These are phyloP conservation scores for Apeira syringaria DNA, from an alignment of 2,888 invertebrate species.

Conservation along the genomic window DNA sequence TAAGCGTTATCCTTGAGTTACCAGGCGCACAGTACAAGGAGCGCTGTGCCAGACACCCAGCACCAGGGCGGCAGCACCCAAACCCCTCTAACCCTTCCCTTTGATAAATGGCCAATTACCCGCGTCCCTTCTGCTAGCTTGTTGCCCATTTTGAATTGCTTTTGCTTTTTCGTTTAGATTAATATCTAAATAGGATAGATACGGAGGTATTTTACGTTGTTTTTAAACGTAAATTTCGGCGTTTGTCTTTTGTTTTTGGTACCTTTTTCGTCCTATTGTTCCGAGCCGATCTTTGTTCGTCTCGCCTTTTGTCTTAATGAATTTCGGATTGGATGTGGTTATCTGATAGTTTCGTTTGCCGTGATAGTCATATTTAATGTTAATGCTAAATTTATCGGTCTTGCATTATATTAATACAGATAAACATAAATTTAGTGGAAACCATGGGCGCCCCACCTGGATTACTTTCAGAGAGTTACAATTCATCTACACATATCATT, in stretches of 20 bases:
- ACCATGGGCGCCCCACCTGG: too few species aligned
- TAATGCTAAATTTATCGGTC: too few species aligned
- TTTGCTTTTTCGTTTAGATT: constrained; percentile 83
- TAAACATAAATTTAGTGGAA: too few species aligned
- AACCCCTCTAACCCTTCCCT: constrained; percentile 82
- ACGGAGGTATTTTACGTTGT: constrained; percentile 82
- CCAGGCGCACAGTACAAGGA: constrained; percentile 14
- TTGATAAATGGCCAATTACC: constrained; percentile 85
- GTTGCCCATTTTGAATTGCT: constrained; percentile 84
- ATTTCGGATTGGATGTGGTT: constrained; percentile 19
- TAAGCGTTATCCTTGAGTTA: constrained; percentile 7
- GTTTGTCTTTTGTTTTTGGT: constrained; percentile 64
- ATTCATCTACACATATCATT: too few species aligned
- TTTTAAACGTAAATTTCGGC: constrained; percentile 81
- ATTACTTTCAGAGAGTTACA: too few species aligned
- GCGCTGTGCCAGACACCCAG: constrained; percentile 34
- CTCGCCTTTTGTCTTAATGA: constrained; percentile 25
- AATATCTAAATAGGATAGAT: constrained; percentile 85
- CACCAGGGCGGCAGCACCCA: constrained; percentile 58
- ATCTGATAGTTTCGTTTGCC: constrained; percentile 21
- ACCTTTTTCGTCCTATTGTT: constrained; percentile 27
- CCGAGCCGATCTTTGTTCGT: constrained; percentile 22
- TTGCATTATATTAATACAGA: too few species aligned
- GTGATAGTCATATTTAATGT: not conserved
- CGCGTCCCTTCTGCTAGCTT: constrained; percentile 82